Base-by-base conservation (phyloP, 2,888 invertebrate genomes). In the Drosophila mimetica region DNA sequence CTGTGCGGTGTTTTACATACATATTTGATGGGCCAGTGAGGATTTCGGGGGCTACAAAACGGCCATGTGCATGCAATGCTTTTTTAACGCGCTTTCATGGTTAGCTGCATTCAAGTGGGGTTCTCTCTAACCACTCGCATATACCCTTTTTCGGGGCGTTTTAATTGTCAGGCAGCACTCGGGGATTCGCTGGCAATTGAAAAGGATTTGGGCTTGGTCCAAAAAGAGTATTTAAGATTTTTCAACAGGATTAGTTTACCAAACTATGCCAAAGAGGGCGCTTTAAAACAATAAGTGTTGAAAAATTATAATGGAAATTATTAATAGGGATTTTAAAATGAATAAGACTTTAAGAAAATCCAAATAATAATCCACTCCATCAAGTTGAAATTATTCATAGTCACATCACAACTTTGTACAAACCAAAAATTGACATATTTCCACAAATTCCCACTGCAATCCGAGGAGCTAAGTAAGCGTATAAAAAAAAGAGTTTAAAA, bases 21-120 rank as follows among this genome's bases (percentile, higher is more conserved):
- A 72, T 72, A 55, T 72, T 72, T 66, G 72, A 72, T 72, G 66
- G 55, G 46, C 37, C 37, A 34, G 37, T 28, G 54, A 52, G 54
- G 55, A 37, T 22, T 22, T 44, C 2, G 37, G 14, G 52, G 42
- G 22, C 14, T 54, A 48, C 53, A 46, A 51, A 60, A 51, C 41
- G 52, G 46, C 30, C 50, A 34, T 71, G 75, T 75, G 66, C 37
- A 53, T 73, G 79, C 79, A 72, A 34, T 39, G 76, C 61, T 82
- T 80, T 80, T 72, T 72, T 59, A 71, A 72, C 44, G 52, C 71
- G 65, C 65, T 72, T 72, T 84, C 73, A 85, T 77, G 82, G 77
- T 32, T 79, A 76, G 74, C 71, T 85, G 79, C 83, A 72, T 71
- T 54, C 47, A 42, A 30, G 71, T 71, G 64, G 59, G 53, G 28